A percentile compares a stretch with the other conserved stretches of the same genome.
These are phyloP conservation scores for Aplysina aerophoba DNA, from an alignment of 37 sponge, comb jelly and placozoan genomes.

Conservation along the genomic window DNA sequence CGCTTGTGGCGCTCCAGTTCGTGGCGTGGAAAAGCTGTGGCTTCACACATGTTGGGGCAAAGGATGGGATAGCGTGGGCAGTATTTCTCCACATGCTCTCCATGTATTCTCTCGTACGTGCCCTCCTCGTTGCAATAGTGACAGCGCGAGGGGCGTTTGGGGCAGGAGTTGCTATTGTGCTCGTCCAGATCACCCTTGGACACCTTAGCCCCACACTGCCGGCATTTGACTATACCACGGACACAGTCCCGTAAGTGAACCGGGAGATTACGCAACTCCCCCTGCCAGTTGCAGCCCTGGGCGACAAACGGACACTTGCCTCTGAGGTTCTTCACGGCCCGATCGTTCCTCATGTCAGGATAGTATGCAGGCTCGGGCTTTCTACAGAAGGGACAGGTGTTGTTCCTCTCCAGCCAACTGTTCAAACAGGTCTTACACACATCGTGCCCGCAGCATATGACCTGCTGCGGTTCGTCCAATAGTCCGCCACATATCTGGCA, in stretches of 20 bases:
- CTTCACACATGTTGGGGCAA: constrained; percentile 21
- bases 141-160: constrained; percentile 1
- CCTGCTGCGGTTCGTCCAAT: not conserved
- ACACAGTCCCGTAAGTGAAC: not conserved
- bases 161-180: constrained; percentile 2
- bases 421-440: not conserved
- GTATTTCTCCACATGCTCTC: not conserved
- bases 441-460: constrained; percentile 10
- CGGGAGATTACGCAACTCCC: not conserved
- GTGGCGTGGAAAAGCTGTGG: constrained; percentile 6
- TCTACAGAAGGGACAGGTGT: constrained; percentile 18
- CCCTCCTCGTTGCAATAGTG: constrained; percentile 14
- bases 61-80: constrained; percentile 12
- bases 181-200: constrained; percentile 23
- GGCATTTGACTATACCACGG: not conserved
- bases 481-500: constrained; percentile 14
- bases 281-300: constrained; percentile 30
- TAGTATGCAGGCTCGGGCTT: constrained; percentile 1
- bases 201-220: not conserved
- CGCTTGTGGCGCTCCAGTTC: constrained; percentile 8
- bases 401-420: constrained; percentile 1
- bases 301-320: constrained; percentile 13
- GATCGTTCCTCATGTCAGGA: constrained; percentile 18
- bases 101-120: not conserved
- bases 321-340: constrained; percentile 7